Base-by-base conservation (phyloP, 2,797 vertebrate species). In the Lophotriccus pileatus region DNA sequence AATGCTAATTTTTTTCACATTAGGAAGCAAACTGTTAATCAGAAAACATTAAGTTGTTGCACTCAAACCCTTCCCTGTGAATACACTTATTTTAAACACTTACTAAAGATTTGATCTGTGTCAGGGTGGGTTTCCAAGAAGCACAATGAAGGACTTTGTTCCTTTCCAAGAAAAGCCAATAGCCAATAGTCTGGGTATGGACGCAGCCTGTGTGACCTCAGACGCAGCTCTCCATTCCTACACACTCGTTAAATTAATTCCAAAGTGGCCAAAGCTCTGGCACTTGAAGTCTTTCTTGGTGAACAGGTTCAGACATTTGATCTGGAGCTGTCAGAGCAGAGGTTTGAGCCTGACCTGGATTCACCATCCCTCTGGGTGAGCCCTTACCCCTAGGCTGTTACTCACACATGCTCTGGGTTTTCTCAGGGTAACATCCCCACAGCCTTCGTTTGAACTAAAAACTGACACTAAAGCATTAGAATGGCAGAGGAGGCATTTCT, bases 171-270 rank as follows among this genome's bases (percentile, higher is more conserved):
- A 63, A 56, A 39, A 64, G 15, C 46, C 74, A 41, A 9, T 24
- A 79, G 27, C 32, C 10, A 1, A 6, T 28, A 36, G 50, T 23
- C 4, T 44, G 47, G 41, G 13, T 9, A 14, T 18, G 50, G 59
- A 4, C 5, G 6, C 10, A 11, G 25, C 1, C 1, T 4, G 17
- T 12, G 20, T 3, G 30, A 9, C 28, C n/a, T 20, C 32, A 68
- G 10, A 7, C 18, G 10, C 49, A 46, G 19, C n/a, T 63, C 64
- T 66, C 64, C 13, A 2, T 8, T 41, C 39, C 64, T 28, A 10
- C 12, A 39, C 0, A 0, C 9, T 34, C 39, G 22, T 36, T 3
- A 16, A 50, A 62, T 49, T 32, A 34, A 79, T 66, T 34, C 13
- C 27, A 47, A 39, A 84, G 15, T 2, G 52, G 24, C 9, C 23